Evolutionary conservation across 1,140 invertebrate species (phyloP).

Genomic region (Phenacoccus solenopsis): DNA sequence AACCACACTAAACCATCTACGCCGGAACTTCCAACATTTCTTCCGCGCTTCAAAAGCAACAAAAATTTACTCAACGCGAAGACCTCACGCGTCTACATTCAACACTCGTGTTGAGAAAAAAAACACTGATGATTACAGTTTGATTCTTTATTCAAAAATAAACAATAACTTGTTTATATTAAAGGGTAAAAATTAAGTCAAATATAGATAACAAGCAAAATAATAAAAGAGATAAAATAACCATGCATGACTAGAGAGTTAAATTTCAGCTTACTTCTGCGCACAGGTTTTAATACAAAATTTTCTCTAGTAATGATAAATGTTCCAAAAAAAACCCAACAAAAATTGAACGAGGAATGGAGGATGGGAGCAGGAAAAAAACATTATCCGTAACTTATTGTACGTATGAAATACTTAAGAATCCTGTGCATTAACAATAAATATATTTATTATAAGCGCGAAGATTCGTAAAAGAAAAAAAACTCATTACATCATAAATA

Average conservation of each 20-base stretch:
- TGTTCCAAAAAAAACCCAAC: not conserved
- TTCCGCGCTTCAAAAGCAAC: too few species aligned
- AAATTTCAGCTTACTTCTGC: not conserved
- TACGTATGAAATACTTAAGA: not conserved
- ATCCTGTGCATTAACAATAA: not conserved
- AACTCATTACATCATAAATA: not conserved
- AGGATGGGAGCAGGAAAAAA: not conserved
- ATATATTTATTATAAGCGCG: not conserved
- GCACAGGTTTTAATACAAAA: constrained; percentile 8
- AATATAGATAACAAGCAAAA: constrained; percentile 12
- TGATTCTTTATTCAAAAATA: constrained; percentile 11
- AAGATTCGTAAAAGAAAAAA: not conserved
- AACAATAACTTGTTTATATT: constrained; percentile 14
- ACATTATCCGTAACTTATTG: not conserved
- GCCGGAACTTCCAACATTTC: too few species aligned
- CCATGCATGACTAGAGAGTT: constrained; percentile 15
- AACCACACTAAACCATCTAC: too few species aligned
- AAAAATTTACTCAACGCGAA: too few species aligned
- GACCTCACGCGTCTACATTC: too few species aligned
- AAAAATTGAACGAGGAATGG: not conserved
- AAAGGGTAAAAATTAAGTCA: constrained; percentile 7
- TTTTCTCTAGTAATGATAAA: constrained; percentile 8
- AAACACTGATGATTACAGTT: not conserved
- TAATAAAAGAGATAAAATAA: constrained; percentile 11
- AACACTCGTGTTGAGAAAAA: too few species aligned